These are phyloP conservation scores for Pandemis cinnamomeana DNA, from an alignment of 2,888 invertebrate species.

Conservation along the genomic window DNA sequence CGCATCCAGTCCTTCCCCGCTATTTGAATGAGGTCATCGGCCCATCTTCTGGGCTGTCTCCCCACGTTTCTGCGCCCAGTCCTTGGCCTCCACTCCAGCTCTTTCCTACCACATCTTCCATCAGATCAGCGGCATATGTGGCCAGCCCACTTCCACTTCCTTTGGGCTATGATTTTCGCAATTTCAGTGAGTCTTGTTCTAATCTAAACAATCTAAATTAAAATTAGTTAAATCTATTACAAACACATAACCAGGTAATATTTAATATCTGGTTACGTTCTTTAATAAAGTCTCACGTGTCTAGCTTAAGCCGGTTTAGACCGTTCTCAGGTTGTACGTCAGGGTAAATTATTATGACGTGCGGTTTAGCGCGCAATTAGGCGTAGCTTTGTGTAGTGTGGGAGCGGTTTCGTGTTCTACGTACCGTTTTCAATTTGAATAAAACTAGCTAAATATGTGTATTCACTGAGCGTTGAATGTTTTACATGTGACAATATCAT, in stretches of 20 bases:
- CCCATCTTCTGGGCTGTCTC: too few relatives aligned
- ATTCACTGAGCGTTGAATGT: background rate
- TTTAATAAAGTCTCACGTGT: conserved; percentile 17
- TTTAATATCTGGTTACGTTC: conserved; percentile 4
- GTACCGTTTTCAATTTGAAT: conserved; percentile 21
- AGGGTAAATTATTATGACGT: conserved; percentile 55
- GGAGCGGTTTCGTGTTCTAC: conserved; percentile 17
- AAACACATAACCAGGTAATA: background rate
- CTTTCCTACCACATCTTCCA: too few relatives aligned
- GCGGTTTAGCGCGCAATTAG: conserved; percentile 56
- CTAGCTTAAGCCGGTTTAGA: conserved; percentile 16
- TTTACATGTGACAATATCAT: too few relatives aligned
- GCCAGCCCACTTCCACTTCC: too few relatives aligned
- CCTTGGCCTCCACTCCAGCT: too few relatives aligned
- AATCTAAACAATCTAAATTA: too few relatives aligned
- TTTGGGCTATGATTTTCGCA: too few relatives aligned
- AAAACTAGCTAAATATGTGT: background rate
- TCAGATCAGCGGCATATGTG: too few relatives aligned
- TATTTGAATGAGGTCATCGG: too few relatives aligned
- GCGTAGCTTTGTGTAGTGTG: conserved; percentile 2
- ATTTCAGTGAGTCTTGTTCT: too few relatives aligned
- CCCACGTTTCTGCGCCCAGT: too few relatives aligned
- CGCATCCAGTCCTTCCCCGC: too few relatives aligned
- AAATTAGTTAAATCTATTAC: background rate
- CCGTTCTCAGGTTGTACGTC: conserved; percentile 49